A percentile compares a stretch with the other conserved stretches of the same genome.
Evolutionary conservation across 2,888 invertebrate species (phyloP).

Genomic region (Thumatha senex): DNA sequence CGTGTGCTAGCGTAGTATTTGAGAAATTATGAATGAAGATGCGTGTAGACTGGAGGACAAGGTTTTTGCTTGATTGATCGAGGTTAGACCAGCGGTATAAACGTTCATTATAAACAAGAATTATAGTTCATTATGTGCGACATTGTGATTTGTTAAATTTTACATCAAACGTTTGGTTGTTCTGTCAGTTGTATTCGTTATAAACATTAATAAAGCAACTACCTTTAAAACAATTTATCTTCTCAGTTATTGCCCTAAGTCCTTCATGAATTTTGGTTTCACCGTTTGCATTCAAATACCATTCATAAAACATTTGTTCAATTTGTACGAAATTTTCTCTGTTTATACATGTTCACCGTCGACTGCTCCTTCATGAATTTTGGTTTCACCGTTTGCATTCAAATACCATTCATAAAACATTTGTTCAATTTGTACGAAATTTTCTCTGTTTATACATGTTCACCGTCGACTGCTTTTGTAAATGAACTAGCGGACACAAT

Average conservation of each 20-base stretch:
- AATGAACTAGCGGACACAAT: too few species aligned
- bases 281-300: slow-evolving; percentile 4
- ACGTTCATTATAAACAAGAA: slow-evolving; percentile 28
- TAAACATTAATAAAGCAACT: slow-evolving; percentile 14
- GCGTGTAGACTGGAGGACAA: slow-evolving; percentile 28
- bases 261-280: slow-evolving; percentile 20
- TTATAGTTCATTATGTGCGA: slow-evolving; percentile 28
- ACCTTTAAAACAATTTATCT: slow-evolving; percentile 10
- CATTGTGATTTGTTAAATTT: slow-evolving; percentile 29
- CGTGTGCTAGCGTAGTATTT: slow-evolving; percentile 9
- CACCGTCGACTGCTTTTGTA: too few species aligned
- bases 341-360: too few species aligned
- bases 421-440: too few species aligned
- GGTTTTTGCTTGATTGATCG: slow-evolving; percentile 32
- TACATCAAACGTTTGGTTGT: slow-evolving; percentile 31
- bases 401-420: too few species aligned
- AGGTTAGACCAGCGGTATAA: slow-evolving; percentile 24
- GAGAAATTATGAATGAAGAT: slow-evolving; percentile 35
- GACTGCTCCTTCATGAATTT: slow-evolving; percentile 27
- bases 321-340: too few species aligned
- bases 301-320: too few species aligned
- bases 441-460: too few species aligned
- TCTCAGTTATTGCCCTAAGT: slow-evolving; percentile 8
- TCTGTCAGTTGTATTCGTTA: slow-evolving; percentile 17
- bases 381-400: slow-evolving; percentile 7